These are phyloP conservation scores for Speoplatyrhinus poulsoni DNA, from an alignment of 2,113 vertebrate genomes.

Conservation along the genomic window DNA sequence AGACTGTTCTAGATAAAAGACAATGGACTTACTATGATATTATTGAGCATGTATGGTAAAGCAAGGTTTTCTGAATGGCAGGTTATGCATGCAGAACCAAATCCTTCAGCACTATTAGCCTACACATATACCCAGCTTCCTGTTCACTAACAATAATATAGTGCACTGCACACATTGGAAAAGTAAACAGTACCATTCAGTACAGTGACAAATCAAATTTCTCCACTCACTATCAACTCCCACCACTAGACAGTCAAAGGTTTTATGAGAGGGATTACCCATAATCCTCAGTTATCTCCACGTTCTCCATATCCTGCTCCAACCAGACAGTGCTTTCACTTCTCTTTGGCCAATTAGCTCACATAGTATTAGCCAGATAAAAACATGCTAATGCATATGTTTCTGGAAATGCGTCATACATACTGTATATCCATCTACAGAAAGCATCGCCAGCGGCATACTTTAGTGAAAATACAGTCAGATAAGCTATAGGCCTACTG, in stretches of 20 bases:
- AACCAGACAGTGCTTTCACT: no score
- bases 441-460: no score
- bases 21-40: no score
- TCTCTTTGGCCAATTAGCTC: no score
- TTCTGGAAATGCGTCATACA: no score
- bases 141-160: background rate
- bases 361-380: no score
- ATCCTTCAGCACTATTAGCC: background rate
- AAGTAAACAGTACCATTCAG: conserved; percentile 29
- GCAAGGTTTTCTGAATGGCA: no score
- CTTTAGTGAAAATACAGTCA: background rate
- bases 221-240: conserved; percentile 32
- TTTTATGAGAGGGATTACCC: conserved; percentile 49
- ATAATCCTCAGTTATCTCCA: conserved; percentile 46
- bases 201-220: conserved; percentile 56
- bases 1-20: no score
- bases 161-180: background rate
- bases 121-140: background rate
- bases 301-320: conserved; percentile 18
- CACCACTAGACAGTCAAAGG: conserved; percentile 34
- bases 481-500: background rate
- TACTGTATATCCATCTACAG: no score
- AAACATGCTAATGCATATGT: background rate
- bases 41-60: no score
- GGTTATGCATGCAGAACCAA: background rate